Percentiles rank a stretch among this genome's conserved stretches.
Conservation (phyloP, 2,113 vertebrate genomes). For the Gymnorhina tibicen region DNA sequence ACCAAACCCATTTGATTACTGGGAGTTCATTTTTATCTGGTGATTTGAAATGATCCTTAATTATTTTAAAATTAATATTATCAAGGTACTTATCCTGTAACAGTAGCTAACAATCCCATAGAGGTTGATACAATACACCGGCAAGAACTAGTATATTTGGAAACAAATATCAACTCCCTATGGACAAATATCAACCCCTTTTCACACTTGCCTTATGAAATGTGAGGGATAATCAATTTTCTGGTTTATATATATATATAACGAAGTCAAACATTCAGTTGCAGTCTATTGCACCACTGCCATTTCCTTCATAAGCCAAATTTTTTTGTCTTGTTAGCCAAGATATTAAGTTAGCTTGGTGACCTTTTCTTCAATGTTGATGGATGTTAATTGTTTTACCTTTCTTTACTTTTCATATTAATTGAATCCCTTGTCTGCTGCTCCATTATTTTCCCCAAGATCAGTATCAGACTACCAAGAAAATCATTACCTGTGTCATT, state of each 20-base stretch:
- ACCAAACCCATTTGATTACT: not conserved
- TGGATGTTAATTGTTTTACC: not conserved
- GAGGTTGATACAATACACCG: fast-evolving
- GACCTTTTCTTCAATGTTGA: not conserved
- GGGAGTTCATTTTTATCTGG: not conserved
- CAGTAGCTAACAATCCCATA: fast-evolving
- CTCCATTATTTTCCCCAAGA: not conserved
- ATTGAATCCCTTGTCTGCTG: not conserved
- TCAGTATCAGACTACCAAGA: not conserved
- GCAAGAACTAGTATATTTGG: not conserved
- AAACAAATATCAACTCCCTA: not conserved
- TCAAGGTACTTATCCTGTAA: not conserved
- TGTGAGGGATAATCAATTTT: not conserved
- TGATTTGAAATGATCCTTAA: not conserved
- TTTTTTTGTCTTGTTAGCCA: not conserved
- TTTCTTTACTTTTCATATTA: not conserved
- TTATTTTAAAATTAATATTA: not conserved
- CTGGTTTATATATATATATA: too few species aligned
- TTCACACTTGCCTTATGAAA: not conserved
- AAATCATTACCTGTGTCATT: not conserved
- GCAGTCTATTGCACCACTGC: not conserved
- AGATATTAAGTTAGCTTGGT: not conserved
- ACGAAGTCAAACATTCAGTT: not conserved
- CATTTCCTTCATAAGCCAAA: not conserved
- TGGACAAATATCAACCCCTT: not conserved